Evolutionary conservation across 1,140 invertebrate genomes (phyloP).

Genomic region (Brachionus rubens): DNA sequence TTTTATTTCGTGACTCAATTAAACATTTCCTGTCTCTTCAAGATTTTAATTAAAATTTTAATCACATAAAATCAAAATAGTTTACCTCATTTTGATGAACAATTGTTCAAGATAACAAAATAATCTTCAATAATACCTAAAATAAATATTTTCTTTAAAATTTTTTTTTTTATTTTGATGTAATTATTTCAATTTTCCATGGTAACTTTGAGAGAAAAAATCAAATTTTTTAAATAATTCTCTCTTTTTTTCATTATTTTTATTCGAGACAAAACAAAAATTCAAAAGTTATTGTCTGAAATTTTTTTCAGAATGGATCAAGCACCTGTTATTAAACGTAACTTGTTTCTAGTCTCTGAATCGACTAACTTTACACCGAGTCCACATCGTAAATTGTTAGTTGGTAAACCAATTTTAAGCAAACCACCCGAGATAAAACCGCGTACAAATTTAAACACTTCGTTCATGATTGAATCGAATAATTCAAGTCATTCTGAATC

Average conservation of each 20-base stretch:
- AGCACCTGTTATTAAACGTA: too few species aligned
- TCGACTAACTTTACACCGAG: background rate
- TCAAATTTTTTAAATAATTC: too few species aligned
- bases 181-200: background rate
- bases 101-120: too few species aligned
- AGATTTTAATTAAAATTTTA: too few species aligned
- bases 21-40: too few species aligned
- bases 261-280: background rate
- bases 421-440: background rate
- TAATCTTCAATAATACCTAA: too few species aligned
- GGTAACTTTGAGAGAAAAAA: background rate
- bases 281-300: too few species aligned
- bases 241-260: background rate
- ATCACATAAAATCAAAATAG: too few species aligned
- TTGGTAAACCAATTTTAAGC: background rate
- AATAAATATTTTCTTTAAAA: background rate
- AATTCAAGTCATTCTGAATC: background rate
- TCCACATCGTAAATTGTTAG: background rate
- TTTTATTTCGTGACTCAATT: too few species aligned
- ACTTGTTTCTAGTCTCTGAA: too few species aligned
- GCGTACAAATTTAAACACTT: background rate
- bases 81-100: too few species aligned
- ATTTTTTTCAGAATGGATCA: too few species aligned
- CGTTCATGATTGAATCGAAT: background rate
- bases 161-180: background rate